phyloP scores from a whole-genome alignment of 2,888 invertebrate species.

The Hoplodrina ambigua region DNA sequence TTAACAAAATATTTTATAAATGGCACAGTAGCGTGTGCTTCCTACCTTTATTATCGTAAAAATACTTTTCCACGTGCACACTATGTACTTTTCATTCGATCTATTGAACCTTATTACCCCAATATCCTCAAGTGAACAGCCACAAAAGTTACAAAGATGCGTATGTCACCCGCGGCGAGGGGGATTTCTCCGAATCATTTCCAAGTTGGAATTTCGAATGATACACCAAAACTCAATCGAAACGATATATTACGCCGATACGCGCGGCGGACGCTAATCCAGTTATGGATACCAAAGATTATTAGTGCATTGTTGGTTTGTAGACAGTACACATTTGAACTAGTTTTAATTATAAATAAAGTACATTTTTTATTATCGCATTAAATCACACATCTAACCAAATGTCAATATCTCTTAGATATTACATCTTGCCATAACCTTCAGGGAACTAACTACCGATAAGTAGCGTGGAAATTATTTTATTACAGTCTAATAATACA shows the following conservation, averaged over 20 bases:
- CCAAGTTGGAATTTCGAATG: slow-evolving; percentile 77
- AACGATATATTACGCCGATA: slow-evolving; percentile 86
- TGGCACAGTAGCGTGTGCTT: background rate
- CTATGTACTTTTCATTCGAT: slow-evolving; percentile 2
- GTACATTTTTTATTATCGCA: no score
- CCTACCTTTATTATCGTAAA: background rate
- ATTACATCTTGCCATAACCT: slow-evolving; percentile 16
- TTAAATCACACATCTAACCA: no score
- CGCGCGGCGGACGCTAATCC: slow-evolving; percentile 84
- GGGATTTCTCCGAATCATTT: slow-evolving; percentile 74
- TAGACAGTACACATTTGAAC: slow-evolving; percentile 23
- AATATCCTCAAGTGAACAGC: slow-evolving; percentile 36
- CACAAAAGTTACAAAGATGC: slow-evolving; percentile 53
- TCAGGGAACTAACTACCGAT: background rate
- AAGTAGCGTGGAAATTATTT: background rate
- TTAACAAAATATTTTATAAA: background rate
- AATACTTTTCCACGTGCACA: background rate
- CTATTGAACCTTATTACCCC: slow-evolving; percentile 12
- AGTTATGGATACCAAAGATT: slow-evolving; percentile 83
- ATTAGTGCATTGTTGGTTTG: slow-evolving; percentile 52
- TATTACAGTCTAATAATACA: no score
- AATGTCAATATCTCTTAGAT: slow-evolving; percentile 1
- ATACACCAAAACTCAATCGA: slow-evolving; percentile 89
- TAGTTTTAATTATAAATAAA: background rate
- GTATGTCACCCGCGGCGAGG: slow-evolving; percentile 70